Conservation (phyloP, 1,140 invertebrate genomes). For the Tetragnatha versicolor region DNA sequence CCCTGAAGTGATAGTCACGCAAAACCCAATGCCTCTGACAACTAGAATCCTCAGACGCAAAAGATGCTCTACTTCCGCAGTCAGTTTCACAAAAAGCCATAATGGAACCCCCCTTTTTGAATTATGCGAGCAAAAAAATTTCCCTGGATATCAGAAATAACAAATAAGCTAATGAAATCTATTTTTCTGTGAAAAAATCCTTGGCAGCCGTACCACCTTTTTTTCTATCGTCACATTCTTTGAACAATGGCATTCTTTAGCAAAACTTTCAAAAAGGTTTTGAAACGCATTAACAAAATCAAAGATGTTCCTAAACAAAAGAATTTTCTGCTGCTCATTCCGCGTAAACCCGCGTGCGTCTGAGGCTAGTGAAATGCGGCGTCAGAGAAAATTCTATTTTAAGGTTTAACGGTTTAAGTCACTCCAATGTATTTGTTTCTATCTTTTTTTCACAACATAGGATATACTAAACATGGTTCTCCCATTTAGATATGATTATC, state of each 20-base stretch:
- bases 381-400: too few relatives aligned
- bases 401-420: too few relatives aligned
- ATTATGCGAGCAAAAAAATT: not conserved
- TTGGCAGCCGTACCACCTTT: not conserved
- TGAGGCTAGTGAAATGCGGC: too few relatives aligned
- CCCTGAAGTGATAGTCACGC: too few relatives aligned
- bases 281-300: constrained; percentile 39
- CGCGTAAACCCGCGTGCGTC: constrained; percentile 10
- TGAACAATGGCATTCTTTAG: constrained; percentile 36
- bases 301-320: constrained; percentile 19
- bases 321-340: not conserved
- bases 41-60: not conserved
- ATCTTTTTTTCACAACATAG: too few relatives aligned
- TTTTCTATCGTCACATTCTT: constrained; percentile 6
- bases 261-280: constrained; percentile 29
- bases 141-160: constrained; percentile 11
- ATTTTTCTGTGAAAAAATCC: constrained; percentile 14
- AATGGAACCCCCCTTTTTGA: constrained; percentile 7
- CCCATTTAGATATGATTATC: too few relatives aligned
- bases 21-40: too few relatives aligned
- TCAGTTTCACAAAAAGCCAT: constrained; percentile 1
- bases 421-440: too few relatives aligned
- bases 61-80: too few relatives aligned
- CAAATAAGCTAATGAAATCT: constrained; percentile 34
- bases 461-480: too few relatives aligned